Conservation (phyloP, 2,797 vertebrate species). For the Cephalopachus bancanus region DNA sequence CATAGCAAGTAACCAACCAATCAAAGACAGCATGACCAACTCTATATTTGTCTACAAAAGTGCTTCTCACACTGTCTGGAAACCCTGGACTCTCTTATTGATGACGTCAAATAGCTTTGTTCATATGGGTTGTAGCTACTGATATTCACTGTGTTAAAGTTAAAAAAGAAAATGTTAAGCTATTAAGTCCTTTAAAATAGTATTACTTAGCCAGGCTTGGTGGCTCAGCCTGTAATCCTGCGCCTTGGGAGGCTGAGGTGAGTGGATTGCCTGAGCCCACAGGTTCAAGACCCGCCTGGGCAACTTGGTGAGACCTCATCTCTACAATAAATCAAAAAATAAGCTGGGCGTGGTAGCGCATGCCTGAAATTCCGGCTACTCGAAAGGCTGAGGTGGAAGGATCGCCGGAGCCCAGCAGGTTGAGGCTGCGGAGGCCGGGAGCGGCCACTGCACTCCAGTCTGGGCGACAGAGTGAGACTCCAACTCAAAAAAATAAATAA, state of each 20-base stretch:
- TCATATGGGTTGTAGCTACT: neutral
- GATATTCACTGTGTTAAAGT: conserved; percentile 39
- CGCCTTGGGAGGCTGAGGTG: neutral
- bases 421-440: neutral
- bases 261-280: neutral
- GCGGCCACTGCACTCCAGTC: neutral
- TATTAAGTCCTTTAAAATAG: neutral
- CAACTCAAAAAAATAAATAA: neutral
- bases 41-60: neutral
- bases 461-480: neutral
- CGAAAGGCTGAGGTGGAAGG: neutral
- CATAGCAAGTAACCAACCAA: conserved; percentile 51
- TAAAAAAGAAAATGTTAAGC: conserved; percentile 58
- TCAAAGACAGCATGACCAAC: neutral
- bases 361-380: neutral
- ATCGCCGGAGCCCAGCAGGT: neutral
- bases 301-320: neutral
- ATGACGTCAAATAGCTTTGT: conserved; percentile 1
- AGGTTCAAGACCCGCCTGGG: neutral
- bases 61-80: conserved; percentile 32
- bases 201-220: neutral
- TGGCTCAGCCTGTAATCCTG: neutral
- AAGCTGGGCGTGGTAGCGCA: neutral
- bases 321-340: neutral
- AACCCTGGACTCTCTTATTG: conserved; percentile 13